phyloP scores from a whole-genome alignment of 2,113 vertebrate species.

The Catharus fuscescens region DNA sequence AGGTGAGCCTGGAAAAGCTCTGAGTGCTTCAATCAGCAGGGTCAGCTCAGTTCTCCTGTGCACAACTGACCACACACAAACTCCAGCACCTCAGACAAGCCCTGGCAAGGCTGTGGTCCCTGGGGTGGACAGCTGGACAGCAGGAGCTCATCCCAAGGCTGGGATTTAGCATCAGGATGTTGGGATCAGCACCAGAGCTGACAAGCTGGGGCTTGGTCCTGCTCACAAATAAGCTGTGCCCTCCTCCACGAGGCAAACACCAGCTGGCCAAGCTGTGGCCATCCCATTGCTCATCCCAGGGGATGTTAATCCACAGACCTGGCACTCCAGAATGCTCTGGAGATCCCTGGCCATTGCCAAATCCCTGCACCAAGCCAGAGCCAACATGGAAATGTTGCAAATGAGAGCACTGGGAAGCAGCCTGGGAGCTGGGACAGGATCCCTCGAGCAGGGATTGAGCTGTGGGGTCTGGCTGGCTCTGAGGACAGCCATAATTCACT shows the following conservation, averaged over 20 bases:
- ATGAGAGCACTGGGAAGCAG: not conserved
- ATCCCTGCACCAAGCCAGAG: not conserved
- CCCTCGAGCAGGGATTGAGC: not conserved
- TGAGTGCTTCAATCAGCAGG: not conserved
- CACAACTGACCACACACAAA: not conserved
- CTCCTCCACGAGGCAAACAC: constrained; percentile 24
- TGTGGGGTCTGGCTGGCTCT: not conserved
- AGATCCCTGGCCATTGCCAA: not conserved
- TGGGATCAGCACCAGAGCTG: not conserved
- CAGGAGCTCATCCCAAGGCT: not conserved
- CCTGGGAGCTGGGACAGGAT: not conserved
- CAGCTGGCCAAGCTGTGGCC: constrained; percentile 6
- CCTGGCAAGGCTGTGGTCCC: not conserved
- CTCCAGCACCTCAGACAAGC: not conserved
- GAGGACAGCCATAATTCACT: not conserved
- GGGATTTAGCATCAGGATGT: not conserved
- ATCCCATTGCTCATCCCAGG: not conserved
- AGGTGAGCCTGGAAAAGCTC: not conserved
- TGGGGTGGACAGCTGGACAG: not conserved
- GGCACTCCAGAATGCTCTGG: not conserved
- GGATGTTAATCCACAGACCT: not conserved
- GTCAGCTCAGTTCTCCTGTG: not conserved
- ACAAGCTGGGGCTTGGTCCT: not conserved
- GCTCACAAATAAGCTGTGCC: not conserved
- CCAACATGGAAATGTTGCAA: not conserved